Conservation (phyloP, 2,888 invertebrate genomes). For the Plebejus anna region DNA sequence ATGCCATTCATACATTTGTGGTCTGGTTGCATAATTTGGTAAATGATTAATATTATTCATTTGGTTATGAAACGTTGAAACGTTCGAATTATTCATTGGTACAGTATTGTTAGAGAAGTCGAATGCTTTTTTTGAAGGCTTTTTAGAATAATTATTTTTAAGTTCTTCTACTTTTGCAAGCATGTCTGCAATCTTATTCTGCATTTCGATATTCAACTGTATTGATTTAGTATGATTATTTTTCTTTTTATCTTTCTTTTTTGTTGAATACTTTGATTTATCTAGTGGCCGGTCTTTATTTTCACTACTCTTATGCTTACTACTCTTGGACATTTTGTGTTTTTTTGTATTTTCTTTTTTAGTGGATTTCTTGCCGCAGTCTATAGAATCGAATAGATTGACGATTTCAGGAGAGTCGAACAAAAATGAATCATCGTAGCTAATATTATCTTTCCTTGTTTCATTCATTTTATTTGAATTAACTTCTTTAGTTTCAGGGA, state of each 20-base stretch:
- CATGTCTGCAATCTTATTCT: constrained; percentile 3
- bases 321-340: neutral
- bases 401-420: neutral
- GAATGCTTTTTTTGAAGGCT: neutral
- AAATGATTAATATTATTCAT: neutral
- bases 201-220: constrained; percentile 6
- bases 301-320: neutral
- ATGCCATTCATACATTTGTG: neutral
- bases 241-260: neutral
- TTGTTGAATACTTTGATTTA: neutral
- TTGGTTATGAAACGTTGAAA: neutral
- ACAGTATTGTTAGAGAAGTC: neutral
- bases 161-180: neutral
- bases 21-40: neutral
- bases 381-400: neutral
- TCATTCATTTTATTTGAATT: neutral
- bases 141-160: neutral
- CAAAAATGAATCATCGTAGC: neutral
- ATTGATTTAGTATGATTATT: neutral
- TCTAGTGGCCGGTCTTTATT: neutral
- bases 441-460: neutral
- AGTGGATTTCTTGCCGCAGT: neutral
- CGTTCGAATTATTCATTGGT: neutral
- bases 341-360: neutral
- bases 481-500: neutral